A percentile compares a stretch with the other conserved stretches of the same genome.
phyloP scores from a whole-genome alignment of 1,140 invertebrate species.

The Probaryconus sp. region DNA sequence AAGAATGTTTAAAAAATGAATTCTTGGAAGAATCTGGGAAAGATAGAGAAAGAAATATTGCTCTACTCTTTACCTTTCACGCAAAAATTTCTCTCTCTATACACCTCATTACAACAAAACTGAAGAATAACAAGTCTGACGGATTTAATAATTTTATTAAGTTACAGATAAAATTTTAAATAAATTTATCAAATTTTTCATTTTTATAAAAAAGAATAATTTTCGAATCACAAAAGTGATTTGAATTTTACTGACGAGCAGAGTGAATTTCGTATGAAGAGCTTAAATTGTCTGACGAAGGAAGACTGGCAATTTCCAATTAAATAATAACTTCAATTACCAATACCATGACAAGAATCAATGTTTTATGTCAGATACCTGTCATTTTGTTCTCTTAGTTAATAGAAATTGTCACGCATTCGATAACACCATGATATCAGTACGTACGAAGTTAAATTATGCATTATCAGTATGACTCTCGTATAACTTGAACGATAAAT shows the following conservation, averaged over 20 bases:
- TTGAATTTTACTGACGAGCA: not conserved
- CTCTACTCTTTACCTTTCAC: slow-evolving; percentile 10
- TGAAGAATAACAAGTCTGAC: too few species aligned
- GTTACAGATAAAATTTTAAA: too few species aligned
- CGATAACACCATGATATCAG: slow-evolving; percentile 47
- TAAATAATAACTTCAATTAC: slow-evolving; percentile 50
- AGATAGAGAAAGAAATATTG: slow-evolving; percentile 40
- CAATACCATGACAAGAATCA: slow-evolving; percentile 40
- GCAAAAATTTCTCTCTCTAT: slow-evolving; percentile 3
- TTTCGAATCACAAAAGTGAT: too few species aligned
- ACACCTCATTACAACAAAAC: too few species aligned
- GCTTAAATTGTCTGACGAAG: not conserved
- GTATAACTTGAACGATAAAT: slow-evolving; percentile 53
- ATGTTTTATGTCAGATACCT: slow-evolving; percentile 38
- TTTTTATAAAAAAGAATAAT: too few species aligned
- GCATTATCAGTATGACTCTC: slow-evolving; percentile 54
- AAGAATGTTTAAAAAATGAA: slow-evolving; percentile 42
- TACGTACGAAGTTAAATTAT: slow-evolving; percentile 42
- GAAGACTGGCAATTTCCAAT: slow-evolving; percentile 28
- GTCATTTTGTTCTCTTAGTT: slow-evolving; percentile 42
- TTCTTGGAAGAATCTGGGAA: slow-evolving; percentile 41
- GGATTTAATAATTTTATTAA: too few species aligned
- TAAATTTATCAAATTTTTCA: too few species aligned
- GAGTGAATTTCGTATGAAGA: not conserved
- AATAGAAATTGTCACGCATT: slow-evolving; percentile 58